Conservation (phyloP, 92 coral and sea anemone genomes). For the Pocillopora meandrina region DNA sequence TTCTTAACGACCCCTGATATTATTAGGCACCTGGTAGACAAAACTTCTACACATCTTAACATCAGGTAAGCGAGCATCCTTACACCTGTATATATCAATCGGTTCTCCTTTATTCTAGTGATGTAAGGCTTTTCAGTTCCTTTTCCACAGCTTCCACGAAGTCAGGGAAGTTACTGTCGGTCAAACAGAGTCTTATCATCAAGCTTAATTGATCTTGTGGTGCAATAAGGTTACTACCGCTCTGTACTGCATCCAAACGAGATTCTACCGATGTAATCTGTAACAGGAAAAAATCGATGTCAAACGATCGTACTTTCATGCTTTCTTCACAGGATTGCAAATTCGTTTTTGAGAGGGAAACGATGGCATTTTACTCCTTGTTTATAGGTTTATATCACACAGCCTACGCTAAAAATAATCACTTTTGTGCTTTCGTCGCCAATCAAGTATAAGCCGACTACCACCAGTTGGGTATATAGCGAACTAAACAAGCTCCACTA, state of each 20-base stretch:
- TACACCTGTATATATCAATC: neutral
- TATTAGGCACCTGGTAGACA: too few relatives aligned
- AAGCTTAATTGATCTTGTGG: conserved; percentile 76
- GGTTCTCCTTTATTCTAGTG: conserved; percentile 4
- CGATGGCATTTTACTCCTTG: too few relatives aligned
- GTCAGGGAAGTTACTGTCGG: conserved; percentile 89
- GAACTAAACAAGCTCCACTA: too few relatives aligned
- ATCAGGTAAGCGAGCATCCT: too few relatives aligned
- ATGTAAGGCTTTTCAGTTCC: conserved; percentile 62
- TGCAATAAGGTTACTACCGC: conserved; percentile 46
- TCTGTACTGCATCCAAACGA: conserved; percentile 21
- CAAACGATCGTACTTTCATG: neutral
- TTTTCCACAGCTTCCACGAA: conserved; percentile 91
- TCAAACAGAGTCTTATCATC: conserved; percentile 80
- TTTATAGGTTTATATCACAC: too few relatives aligned
- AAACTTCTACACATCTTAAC: too few relatives aligned
- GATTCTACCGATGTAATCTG: conserved; percentile 45
- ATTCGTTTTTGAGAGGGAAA: neutral
- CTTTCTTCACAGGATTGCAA: neutral
- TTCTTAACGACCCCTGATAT: too few relatives aligned
- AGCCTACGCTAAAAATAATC: too few relatives aligned
- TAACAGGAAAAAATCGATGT: neutral
- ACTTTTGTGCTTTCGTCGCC: too few relatives aligned
- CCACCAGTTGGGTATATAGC: too few relatives aligned
- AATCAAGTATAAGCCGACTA: too few relatives aligned